Conservation (phyloP, 2,888 invertebrate species). For the Maniola hyperantus region DNA sequence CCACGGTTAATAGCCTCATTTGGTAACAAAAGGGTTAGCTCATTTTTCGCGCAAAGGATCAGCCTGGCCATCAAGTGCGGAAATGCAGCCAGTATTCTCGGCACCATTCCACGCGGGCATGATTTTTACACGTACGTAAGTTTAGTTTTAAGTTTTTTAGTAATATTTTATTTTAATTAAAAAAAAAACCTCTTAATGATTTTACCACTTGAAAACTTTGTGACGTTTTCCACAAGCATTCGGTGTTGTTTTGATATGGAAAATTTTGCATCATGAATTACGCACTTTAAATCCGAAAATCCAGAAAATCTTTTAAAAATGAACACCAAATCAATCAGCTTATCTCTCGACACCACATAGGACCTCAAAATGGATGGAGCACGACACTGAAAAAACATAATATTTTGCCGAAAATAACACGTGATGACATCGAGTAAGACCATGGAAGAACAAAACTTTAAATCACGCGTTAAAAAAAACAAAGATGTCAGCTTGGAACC, state of each 20-base stretch:
- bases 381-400: constrained; percentile 33
- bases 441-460: background rate
- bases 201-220: too few species aligned
- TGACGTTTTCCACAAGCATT: background rate
- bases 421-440: background rate
- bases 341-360: constrained; percentile 31
- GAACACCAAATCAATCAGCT: constrained; percentile 33
- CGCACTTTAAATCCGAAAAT: background rate
- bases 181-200: too few species aligned
- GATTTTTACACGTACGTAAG: too few species aligned
- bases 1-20: too few species aligned
- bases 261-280: background rate
- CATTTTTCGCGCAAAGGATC: too few species aligned
- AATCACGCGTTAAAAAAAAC: background rate
- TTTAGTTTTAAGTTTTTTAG: too few species aligned
- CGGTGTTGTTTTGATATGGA: background rate
- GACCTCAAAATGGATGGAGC: constrained; percentile 28
- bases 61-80: too few species aligned
- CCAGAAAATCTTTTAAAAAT: background rate
- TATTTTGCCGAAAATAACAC: background rate
- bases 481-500: too few species aligned
- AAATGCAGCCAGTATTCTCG: too few species aligned
- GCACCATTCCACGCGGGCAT: too few species aligned
- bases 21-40: too few species aligned
- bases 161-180: too few species aligned